These are phyloP conservation scores for Scaptomyza pallida DNA, from an alignment of 1,140 invertebrate species.

Conservation along the genomic window DNA sequence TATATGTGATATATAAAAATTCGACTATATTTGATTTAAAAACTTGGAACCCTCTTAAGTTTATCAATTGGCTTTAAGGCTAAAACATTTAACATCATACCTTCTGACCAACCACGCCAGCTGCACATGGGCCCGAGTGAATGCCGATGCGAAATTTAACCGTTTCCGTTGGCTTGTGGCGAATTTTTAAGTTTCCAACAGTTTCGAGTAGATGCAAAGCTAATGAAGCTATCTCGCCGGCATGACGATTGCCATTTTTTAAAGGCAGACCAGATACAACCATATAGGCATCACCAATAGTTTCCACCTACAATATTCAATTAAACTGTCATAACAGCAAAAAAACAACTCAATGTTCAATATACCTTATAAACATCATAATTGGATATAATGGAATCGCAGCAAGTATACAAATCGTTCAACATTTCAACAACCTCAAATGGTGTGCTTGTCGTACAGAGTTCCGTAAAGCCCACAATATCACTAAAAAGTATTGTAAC, in stretches of 20 bases:
- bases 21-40: no score
- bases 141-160: constrained; percentile 92
- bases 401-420: constrained; percentile 96
- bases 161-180: constrained; percentile 91
- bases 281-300: constrained; percentile 98
- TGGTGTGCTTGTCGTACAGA: constrained; percentile 94
- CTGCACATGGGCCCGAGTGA: constrained; percentile 92
- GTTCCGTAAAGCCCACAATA: constrained; percentile 98
- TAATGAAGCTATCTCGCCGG: constrained; percentile 93
- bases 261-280: constrained; percentile 94
- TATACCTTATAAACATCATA: constrained; percentile 95
- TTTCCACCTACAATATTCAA: constrained; percentile 90
- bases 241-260: constrained; percentile 89
- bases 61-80: no score
- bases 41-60: no score
- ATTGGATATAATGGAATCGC: constrained; percentile 95
- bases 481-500: constrained; percentile 96
- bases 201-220: constrained; percentile 93
- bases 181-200: constrained; percentile 92
- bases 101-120: constrained; percentile 94
- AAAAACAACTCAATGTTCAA: neutral
- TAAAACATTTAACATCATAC: constrained; percentile 8
- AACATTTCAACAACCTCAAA: constrained; percentile 94
- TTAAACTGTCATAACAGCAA: neutral
- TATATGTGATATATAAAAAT: no score